A percentile compares a stretch with the other conserved stretches of the same genome.
These are phyloP conservation scores for Epistrophe grossulariae DNA, from an alignment of 2,888 invertebrate species.

Conservation along the genomic window DNA sequence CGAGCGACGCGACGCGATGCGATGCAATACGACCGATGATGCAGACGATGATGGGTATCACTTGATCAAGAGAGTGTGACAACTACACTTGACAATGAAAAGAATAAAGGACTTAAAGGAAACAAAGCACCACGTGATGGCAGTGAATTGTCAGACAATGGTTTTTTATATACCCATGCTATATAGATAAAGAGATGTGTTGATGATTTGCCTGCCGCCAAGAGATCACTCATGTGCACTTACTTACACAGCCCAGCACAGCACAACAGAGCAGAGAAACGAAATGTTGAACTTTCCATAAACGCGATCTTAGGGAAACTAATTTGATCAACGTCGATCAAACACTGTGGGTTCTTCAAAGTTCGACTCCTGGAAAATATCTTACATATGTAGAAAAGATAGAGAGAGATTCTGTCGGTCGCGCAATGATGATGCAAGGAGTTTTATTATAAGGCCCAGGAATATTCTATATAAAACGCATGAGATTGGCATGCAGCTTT, in stretches of 20 bases:
- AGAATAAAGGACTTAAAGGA: constrained; percentile 9
- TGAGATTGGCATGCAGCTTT: constrained; percentile 38
- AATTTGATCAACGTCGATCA: constrained; percentile 82
- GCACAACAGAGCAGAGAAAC: not conserved
- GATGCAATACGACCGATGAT: not conserved
- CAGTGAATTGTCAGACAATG: constrained; percentile 60
- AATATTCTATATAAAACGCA: constrained; percentile 38
- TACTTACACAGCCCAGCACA: constrained; percentile 10
- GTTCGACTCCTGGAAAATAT: constrained; percentile 12
- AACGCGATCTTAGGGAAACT: constrained; percentile 82
- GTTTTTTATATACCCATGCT: not conserved
- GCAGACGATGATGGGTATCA: not conserved
- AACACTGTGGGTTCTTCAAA: constrained; percentile 78
- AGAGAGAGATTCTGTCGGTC: not conserved
- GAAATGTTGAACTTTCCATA: constrained; percentile 79
- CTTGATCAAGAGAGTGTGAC: constrained; percentile 25
- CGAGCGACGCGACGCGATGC: not conserved
- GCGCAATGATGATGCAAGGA: constrained; percentile 2
- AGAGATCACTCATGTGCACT: constrained; percentile 28
- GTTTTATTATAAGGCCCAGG: not conserved
- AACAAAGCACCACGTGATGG: constrained; percentile 18
- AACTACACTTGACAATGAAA: constrained; percentile 30
- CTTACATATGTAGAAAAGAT: not conserved
- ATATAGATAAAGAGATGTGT: constrained; percentile 19
- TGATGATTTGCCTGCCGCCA: constrained; percentile 50